Evolutionary conservation across 1,140 invertebrate genomes (phyloP).

Genomic region (Rhagoletis zephyria): DNA sequence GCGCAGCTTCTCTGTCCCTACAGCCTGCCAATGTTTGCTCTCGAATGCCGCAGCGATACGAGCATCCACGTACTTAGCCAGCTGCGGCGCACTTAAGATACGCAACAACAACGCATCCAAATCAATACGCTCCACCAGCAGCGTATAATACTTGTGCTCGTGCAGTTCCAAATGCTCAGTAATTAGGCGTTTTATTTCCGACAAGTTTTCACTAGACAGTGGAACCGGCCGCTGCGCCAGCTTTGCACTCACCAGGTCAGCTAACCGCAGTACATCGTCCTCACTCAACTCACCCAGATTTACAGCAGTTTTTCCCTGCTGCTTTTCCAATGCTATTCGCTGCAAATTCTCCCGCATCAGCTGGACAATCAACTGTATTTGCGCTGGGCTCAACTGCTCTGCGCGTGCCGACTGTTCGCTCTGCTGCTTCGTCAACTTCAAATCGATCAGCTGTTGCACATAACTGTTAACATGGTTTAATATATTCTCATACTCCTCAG

Average conservation of each 20-base stretch:
- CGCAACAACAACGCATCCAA: conserved; percentile 61
- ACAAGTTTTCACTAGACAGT: conserved; percentile 70
- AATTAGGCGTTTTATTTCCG: conserved; percentile 69
- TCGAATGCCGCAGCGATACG: conserved; percentile 59
- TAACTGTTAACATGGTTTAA: conserved; percentile 71
- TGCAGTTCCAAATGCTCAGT: conserved; percentile 62
- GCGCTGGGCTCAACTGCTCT: conserved; percentile 62
- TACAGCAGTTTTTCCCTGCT: conserved; percentile 18
- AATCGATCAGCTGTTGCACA: conserved; percentile 67
- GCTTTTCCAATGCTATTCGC: conserved; percentile 28
- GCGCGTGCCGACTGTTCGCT: conserved; percentile 15
- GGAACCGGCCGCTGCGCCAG: conserved; percentile 56
- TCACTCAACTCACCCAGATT: conserved; percentile 59
- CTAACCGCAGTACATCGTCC: conserved; percentile 60
- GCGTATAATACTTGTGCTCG: conserved; percentile 66
- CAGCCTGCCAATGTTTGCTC: conserved; percentile 8
- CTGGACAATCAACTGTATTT: conserved; percentile 62
- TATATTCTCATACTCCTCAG: conserved; percentile 70
- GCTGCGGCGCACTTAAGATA: conserved; percentile 61
- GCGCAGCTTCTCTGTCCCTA: background rate
- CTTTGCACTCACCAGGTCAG: conserved; percentile 58
- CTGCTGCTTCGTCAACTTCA: conserved; percentile 57
- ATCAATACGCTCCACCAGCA: conserved; percentile 69
- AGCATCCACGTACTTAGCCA: conserved; percentile 62
- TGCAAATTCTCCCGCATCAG: conserved; percentile 65